Conservation (phyloP, 2,888 invertebrate genomes). For the Patella pellucida region DNA sequence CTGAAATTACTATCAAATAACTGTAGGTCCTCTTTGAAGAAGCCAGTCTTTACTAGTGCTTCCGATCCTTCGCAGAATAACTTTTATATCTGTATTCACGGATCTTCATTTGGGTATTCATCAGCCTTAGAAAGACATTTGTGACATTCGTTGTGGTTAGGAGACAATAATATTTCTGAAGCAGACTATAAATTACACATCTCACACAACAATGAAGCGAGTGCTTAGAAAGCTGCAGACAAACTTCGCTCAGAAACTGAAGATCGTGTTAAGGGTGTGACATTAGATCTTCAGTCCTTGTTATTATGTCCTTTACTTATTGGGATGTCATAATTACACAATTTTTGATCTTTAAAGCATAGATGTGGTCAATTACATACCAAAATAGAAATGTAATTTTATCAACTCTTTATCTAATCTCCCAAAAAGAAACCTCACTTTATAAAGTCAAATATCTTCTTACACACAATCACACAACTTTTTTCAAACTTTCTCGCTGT, state of each 20-base stretch:
- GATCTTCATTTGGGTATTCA: slow-evolving; percentile 30
- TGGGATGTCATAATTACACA: no score
- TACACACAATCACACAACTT: no score
- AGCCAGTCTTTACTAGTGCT: slow-evolving; percentile 24
- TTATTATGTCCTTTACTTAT: no score
- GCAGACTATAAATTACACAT: slow-evolving; percentile 34
- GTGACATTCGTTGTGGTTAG: slow-evolving; percentile 34
- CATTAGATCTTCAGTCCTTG: no score
- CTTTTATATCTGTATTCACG: slow-evolving; percentile 29
- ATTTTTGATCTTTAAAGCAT: no score
- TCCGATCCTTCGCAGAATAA: slow-evolving; percentile 15
- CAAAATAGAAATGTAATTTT: no score
- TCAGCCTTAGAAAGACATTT: slow-evolving; percentile 34
- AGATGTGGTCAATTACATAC: no score
- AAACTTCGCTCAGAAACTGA: no score
- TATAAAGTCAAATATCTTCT: no score
- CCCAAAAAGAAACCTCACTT: no score
- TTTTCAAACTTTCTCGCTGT: not conserved
- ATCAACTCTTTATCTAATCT: no score
- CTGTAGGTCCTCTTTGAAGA: slow-evolving; percentile 28
- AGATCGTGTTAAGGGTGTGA: no score
- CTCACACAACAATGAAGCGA: slow-evolving; percentile 26
- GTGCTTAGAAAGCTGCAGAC: slow-evolving; percentile 30
- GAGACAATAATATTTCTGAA: slow-evolving; percentile 30
- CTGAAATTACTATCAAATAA: slow-evolving; percentile 7